phyloP scores from a whole-genome alignment of 1,140 invertebrate species.

The Achroia grisella region DNA sequence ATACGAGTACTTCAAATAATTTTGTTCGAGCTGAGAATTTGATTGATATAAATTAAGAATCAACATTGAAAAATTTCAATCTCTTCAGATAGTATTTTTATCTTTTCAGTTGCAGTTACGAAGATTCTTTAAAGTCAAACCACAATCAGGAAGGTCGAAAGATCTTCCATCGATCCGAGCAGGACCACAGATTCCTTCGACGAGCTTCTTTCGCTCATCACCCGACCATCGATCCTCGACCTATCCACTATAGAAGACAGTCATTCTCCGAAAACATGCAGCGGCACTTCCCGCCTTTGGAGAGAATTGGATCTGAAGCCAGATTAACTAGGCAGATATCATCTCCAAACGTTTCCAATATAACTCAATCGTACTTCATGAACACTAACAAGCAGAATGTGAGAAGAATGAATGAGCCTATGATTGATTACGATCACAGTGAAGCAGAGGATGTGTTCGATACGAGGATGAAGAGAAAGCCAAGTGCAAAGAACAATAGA shows the following conservation, averaged over 20 bases:
- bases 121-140: slow-evolving; percentile 77
- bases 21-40: too few species aligned
- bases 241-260: slow-evolving; percentile 42
- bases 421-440: slow-evolving; percentile 70
- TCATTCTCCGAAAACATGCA: slow-evolving; percentile 64
- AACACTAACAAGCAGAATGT: slow-evolving; percentile 36
- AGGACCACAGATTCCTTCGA: slow-evolving; percentile 36
- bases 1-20: too few species aligned
- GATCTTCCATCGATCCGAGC: slow-evolving; percentile 20
- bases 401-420: slow-evolving; percentile 59
- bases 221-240: slow-evolving; percentile 27
- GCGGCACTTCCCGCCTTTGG: slow-evolving; percentile 50
- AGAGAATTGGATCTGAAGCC: slow-evolving; percentile 28
- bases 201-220: slow-evolving; percentile 55
- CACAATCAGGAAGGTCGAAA: slow-evolving; percentile 44
- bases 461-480: slow-evolving; percentile 40
- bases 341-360: slow-evolving; percentile 46
- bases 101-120: slow-evolving; percentile 75
- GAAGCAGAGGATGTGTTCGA: slow-evolving; percentile 65
- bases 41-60: too few species aligned
- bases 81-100: slow-evolving; percentile 8
- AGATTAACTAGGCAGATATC: slow-evolving; percentile 48
- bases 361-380: slow-evolving; percentile 41
- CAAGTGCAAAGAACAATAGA: slow-evolving; percentile 38
- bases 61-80: too few species aligned